Percentiles rank a stretch among this genome's conserved stretches.
phyloP scores from a whole-genome alignment of 2,888 invertebrate species.

The Ectemnius cavifrons region DNA sequence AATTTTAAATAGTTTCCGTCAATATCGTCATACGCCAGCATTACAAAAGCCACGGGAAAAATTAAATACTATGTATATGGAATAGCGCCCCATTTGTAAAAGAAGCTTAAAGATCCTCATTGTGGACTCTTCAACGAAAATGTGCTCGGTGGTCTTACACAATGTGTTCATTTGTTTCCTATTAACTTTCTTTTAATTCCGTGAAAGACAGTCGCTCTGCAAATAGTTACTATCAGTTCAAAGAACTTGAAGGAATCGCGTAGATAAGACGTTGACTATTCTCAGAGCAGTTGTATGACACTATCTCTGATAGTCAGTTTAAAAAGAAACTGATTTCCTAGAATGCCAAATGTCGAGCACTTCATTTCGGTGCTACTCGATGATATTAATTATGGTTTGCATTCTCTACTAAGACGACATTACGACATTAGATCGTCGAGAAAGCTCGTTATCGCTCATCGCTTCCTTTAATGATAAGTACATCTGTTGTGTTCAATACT shows the following conservation, averaged over 20 bases:
- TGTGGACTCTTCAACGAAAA: slow-evolving; percentile 21
- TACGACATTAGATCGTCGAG: slow-evolving; percentile 33
- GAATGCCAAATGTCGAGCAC: slow-evolving; percentile 38
- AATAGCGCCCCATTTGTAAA: slow-evolving; percentile 44
- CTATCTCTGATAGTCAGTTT: slow-evolving; percentile 43
- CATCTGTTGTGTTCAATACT: slow-evolving; percentile 39
- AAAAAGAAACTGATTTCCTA: slow-evolving; percentile 39
- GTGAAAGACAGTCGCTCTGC: slow-evolving; percentile 23
- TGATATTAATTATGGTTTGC: slow-evolving; percentile 41
- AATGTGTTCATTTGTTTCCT: slow-evolving; percentile 17
- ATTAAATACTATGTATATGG: slow-evolving; percentile 52
- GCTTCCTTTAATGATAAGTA: slow-evolving; percentile 57
- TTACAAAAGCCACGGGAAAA: slow-evolving; percentile 43
- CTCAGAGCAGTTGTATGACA: slow-evolving; percentile 32
- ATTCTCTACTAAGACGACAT: slow-evolving; percentile 28
- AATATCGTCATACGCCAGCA: slow-evolving; percentile 36
- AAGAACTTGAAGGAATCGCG: slow-evolving; percentile 29
- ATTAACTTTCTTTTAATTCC: not conserved
- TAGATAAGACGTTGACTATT: slow-evolving; percentile 32
- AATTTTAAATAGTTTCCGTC: slow-evolving; percentile 35
- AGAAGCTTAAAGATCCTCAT: slow-evolving; percentile 31
- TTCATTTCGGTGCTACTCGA: slow-evolving; percentile 38
- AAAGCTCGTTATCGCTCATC: slow-evolving; percentile 48
- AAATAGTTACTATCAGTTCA: slow-evolving; percentile 19
- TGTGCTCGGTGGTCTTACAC: slow-evolving; percentile 7